phyloP scores from a whole-genome alignment of 2,113 vertebrate genomes.

The Thymallus thymallus region DNA sequence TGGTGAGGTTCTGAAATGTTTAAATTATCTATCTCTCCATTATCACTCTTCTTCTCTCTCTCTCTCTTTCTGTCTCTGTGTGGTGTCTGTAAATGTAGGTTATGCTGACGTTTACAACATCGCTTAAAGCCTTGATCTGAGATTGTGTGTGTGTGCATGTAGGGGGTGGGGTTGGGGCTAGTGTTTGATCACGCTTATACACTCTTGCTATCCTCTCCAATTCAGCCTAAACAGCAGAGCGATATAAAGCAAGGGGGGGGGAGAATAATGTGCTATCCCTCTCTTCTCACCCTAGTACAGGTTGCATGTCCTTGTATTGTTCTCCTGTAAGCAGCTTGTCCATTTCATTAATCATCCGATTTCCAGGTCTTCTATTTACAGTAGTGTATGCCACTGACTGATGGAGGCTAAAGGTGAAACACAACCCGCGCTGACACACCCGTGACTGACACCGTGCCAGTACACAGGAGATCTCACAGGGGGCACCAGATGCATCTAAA shows the following conservation, averaged over 20 bases:
- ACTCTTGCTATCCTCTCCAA: constrained; percentile 44
- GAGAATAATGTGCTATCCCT: neutral
- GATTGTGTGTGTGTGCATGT: constrained; percentile 30
- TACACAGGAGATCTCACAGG: too few species aligned
- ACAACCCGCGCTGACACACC: neutral
- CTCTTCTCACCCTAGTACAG: constrained; percentile 8
- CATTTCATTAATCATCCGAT: neutral
- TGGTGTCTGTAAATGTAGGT: constrained; percentile 30
- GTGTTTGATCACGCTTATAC: constrained; percentile 50
- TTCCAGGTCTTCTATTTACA: neutral
- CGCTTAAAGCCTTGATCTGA: constrained; percentile 46
- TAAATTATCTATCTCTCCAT: too few species aligned
- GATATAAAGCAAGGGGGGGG: neutral
- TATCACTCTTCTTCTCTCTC: neutral
- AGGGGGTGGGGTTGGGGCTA: constrained; percentile 51
- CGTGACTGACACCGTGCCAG: too few species aligned
- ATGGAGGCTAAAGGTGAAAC: neutral
- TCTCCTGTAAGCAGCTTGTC: constrained; percentile 22
- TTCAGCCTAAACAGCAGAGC: constrained; percentile 48
- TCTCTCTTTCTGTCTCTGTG: constrained; percentile 5
- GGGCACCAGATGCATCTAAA: too few species aligned
- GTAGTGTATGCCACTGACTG: neutral
- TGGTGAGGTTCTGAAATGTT: neutral
- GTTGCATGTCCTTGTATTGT: neutral
- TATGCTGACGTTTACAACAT: constrained; percentile 30